A percentile compares a stretch with the other conserved stretches of the same genome.
These are phyloP conservation scores for Cephonodes hylas DNA, from an alignment of 2,888 invertebrate genomes.

Conservation along the genomic window DNA sequence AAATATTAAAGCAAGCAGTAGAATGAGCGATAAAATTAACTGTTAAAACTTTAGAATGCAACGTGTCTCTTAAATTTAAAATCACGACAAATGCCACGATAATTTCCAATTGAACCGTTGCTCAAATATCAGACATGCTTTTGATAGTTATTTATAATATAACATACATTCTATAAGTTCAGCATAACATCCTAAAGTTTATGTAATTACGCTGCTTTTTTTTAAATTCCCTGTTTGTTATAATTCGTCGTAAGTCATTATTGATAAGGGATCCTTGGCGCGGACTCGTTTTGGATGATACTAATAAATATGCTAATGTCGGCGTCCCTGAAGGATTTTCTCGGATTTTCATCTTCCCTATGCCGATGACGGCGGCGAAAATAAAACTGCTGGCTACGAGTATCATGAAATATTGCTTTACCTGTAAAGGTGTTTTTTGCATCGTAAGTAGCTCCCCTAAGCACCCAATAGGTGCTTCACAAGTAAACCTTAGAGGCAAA, in stretches of 20 bases:
- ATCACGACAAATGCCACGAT: too few species aligned
- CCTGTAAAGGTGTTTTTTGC: slow-evolving; percentile 44
- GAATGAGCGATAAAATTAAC: too few species aligned
- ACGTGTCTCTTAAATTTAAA: too few species aligned
- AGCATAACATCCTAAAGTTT: too few species aligned
- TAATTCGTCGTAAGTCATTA: slow-evolving; percentile 59
- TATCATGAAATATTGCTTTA: slow-evolving; percentile 55
- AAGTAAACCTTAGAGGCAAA: neutral
- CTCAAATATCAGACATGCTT: too few species aligned
- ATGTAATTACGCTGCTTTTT: neutral
- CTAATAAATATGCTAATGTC: slow-evolving; percentile 75
- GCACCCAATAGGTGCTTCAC: slow-evolving; percentile 22
- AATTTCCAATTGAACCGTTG: too few species aligned
- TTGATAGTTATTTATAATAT: too few species aligned
- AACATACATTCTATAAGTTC: too few species aligned
- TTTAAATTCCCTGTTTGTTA: slow-evolving; percentile 38
- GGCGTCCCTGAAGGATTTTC: slow-evolving; percentile 71
- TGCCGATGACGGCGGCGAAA: slow-evolving; percentile 65
- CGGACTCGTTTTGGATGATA: slow-evolving; percentile 57
- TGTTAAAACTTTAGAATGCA: too few species aligned
- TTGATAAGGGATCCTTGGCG: slow-evolving; percentile 59
- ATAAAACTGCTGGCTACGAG: slow-evolving; percentile 49
- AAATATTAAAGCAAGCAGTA: too few species aligned
- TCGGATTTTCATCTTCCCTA: slow-evolving; percentile 67
- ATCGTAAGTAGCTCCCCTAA: slow-evolving; percentile 33